Conservation (phyloP, 2,797 vertebrate species). For the Phataginus tetradactyla region DNA sequence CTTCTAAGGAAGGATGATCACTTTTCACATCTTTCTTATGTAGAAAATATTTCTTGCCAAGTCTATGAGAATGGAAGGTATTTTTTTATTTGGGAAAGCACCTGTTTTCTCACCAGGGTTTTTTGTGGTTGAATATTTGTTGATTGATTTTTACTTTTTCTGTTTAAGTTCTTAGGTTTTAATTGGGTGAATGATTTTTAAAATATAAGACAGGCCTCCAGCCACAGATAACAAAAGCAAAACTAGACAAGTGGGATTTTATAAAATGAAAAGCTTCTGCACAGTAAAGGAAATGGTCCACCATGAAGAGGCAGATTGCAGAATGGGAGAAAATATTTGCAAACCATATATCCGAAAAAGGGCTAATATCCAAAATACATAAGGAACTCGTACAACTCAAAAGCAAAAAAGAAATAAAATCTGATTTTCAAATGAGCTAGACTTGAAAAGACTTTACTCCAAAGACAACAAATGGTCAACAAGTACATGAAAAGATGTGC, state of each 20-base stretch:
- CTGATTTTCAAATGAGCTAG: not conserved
- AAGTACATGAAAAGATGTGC: not conserved
- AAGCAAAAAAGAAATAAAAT: not conserved
- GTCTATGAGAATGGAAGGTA: not conserved
- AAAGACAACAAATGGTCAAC: not conserved
- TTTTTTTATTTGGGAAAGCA: not conserved
- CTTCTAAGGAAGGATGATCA: not conserved
- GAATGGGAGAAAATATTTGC: not conserved
- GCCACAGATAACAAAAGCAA: not conserved
- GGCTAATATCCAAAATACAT: not conserved
- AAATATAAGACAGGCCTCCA: not conserved
- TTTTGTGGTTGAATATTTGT: not conserved
- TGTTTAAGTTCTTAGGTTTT: not conserved
- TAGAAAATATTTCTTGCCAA: conserved; percentile 23
- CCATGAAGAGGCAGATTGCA: not conserved
- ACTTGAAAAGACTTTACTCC: not conserved
- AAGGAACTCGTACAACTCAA: not conserved
- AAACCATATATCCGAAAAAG: not conserved
- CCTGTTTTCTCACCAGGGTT: not conserved
- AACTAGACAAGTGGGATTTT: not conserved
- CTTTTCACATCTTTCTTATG: not conserved
- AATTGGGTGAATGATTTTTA: not conserved
- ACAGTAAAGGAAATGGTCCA: not conserved
- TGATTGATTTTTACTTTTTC: not conserved
- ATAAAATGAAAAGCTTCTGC: not conserved